phyloP scores from a whole-genome alignment of 2,113 vertebrate genomes.

The Larimichthys polyactis region DNA sequence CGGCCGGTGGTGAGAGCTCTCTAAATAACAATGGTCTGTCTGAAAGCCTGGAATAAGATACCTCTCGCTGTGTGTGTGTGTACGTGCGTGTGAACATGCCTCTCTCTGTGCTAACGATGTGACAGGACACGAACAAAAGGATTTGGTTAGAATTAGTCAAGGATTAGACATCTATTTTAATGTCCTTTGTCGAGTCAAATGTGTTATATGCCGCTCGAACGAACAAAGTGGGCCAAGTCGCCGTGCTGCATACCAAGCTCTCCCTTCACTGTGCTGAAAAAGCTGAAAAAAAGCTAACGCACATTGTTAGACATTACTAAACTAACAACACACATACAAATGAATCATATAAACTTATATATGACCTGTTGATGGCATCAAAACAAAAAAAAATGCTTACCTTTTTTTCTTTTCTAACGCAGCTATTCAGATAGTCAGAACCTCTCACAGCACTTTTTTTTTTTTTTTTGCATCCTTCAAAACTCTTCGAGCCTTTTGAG shows the following conservation, averaged over 20 bases:
- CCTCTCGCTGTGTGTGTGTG: constrained; percentile 6
- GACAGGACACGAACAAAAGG: constrained; percentile 68
- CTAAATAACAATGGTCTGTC: constrained; percentile 69
- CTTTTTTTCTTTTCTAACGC: constrained; percentile 36
- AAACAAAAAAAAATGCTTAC: constrained; percentile 37
- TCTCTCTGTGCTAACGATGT: constrained; percentile 46
- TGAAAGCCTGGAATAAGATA: constrained; percentile 65
- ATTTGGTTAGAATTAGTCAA: constrained; percentile 68
- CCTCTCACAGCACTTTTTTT: constrained; percentile 42
- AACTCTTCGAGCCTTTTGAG: constrained; percentile 72
- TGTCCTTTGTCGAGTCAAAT: constrained; percentile 66
- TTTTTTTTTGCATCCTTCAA: constrained; percentile 67
- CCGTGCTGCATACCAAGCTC: constrained; percentile 43
- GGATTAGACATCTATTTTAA: constrained; percentile 76
- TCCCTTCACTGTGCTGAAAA: constrained; percentile 4
- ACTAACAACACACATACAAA: not conserved
- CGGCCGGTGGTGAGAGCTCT: constrained; percentile 58
- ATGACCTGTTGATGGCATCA: constrained; percentile 46
- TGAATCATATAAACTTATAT: constrained; percentile 52
- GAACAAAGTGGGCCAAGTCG: constrained; percentile 43
- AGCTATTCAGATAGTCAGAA: constrained; percentile 49
- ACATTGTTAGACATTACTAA: not conserved
- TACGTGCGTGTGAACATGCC: constrained; percentile 16
- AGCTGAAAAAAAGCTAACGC: constrained; percentile 12
- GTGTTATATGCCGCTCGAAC: constrained; percentile 35